Evolutionary conservation across 1,140 invertebrate species (phyloP).

Genomic region (Drosophila oshimai): DNA sequence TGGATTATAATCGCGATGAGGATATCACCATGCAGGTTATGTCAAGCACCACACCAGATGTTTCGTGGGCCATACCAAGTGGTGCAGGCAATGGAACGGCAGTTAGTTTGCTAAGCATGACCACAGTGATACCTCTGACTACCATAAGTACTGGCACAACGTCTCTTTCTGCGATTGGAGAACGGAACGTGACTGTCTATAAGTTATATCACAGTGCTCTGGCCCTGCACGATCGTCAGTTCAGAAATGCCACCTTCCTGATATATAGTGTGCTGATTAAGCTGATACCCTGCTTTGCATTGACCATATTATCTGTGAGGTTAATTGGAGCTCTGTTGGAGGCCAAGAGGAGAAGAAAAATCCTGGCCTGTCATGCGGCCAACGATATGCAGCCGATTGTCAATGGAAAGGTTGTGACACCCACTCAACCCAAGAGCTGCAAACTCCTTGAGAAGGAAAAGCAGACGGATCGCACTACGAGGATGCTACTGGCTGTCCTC

Average conservation of each 20-base stretch:
- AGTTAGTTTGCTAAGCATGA: neutral
- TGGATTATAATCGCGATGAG: constrained; percentile 54
- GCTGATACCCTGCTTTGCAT: constrained; percentile 90
- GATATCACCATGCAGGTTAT: constrained; percentile 63
- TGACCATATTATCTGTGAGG: constrained; percentile 91
- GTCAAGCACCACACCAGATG: constrained; percentile 62
- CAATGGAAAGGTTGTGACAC: constrained; percentile 72
- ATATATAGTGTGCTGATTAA: constrained; percentile 94
- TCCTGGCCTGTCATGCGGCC: constrained; percentile 84
- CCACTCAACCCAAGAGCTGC: constrained; percentile 83
- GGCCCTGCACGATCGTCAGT: constrained; percentile 63
- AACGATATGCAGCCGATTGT: constrained; percentile 83
- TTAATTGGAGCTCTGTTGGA: constrained; percentile 90
- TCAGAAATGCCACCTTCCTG: constrained; percentile 88
- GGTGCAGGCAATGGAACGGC: constrained; percentile 17
- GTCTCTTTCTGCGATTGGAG: neutral
- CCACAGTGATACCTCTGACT: constrained; percentile 32
- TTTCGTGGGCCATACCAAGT: constrained; percentile 28
- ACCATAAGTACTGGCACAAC: constrained; percentile 1
- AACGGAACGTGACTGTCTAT: constrained; percentile 71
- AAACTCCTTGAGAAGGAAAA: constrained; percentile 86
- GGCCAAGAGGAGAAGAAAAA: constrained; percentile 89
- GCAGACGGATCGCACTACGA: constrained; percentile 94
- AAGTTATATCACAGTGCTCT: constrained; percentile 60
- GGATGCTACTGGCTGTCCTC: constrained; percentile 96